Conservation (phyloP, 2,797 vertebrate species). For the Rhinogobio ventralis region DNA sequence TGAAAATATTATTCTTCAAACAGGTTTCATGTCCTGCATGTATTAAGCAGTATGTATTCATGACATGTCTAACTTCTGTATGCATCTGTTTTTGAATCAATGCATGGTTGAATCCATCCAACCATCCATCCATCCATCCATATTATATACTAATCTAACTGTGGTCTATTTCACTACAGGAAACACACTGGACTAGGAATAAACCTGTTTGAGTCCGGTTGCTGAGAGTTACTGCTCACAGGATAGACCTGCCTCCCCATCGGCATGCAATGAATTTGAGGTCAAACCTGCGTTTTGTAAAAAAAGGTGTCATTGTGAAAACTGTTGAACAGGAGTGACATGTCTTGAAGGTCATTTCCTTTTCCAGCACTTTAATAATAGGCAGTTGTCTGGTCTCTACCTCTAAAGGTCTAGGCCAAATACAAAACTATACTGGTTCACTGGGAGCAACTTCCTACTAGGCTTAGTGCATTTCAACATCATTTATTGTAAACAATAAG, state of each 20-base stretch:
- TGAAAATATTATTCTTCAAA: neutral
- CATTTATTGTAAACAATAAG: neutral
- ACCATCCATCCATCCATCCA: neutral
- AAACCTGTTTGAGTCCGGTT: slow-evolving; percentile 50
- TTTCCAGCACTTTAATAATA: neutral
- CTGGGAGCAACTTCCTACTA: neutral
- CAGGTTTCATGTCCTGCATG: neutral
- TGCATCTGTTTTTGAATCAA: neutral
- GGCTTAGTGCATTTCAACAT: neutral
- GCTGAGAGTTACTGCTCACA: slow-evolving; percentile 47
- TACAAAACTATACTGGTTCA: neutral
- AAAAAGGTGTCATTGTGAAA: slow-evolving; percentile 13
- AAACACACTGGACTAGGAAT: slow-evolving; percentile 12
- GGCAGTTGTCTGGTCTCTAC: neutral
- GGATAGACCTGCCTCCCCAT: slow-evolving; percentile 38
- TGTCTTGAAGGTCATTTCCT: neutral
- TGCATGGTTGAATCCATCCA: neutral
- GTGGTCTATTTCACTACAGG: slow-evolving; percentile 17
- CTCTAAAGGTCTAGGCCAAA: neutral
- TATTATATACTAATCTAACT: neutral
- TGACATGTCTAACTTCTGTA: neutral
- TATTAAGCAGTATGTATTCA: neutral
- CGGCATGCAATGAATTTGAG: slow-evolving; percentile 14
- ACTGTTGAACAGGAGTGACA: neutral
- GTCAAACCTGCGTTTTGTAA: slow-evolving; percentile 38